Evolutionary conservation across 2,888 invertebrate species (phyloP).

Genomic region (Strigamia crassipes): DNA sequence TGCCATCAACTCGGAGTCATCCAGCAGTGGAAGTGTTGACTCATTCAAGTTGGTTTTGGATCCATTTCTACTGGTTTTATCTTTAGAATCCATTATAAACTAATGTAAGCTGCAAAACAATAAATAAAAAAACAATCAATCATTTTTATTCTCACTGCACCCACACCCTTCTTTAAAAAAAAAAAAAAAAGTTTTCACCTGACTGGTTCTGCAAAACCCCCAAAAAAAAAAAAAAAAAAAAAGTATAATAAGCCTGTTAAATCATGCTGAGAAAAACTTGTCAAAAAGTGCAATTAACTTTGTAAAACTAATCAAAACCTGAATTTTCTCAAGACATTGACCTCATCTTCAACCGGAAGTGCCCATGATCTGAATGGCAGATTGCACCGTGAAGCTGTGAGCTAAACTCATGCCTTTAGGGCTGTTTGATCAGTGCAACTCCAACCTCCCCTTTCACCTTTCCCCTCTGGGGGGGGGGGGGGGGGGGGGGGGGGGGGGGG

Average conservation of each 20-base stretch:
- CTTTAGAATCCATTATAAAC: slow-evolving; percentile 49
- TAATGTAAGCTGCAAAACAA: neutral
- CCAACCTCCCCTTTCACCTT: neutral
- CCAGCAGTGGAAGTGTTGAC: slow-evolving; percentile 54
- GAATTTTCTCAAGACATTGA: slow-evolving; percentile 3
- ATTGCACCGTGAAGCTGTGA: neutral
- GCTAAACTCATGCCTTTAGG: neutral
- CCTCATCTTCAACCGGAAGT: slow-evolving; percentile 18
- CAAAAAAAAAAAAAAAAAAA: neutral
- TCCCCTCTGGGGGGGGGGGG: no score
- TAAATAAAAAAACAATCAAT: neutral
- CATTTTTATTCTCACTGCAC: no score
- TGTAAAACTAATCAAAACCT: neutral
- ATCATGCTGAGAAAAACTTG: neutral
- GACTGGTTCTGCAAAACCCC: neutral
- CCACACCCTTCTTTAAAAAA: no score
- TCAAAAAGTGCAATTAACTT: neutral
- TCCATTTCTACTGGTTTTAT: slow-evolving; percentile 52
- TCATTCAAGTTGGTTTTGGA: slow-evolving; percentile 55
- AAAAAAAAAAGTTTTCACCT: no score
- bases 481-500: no score
- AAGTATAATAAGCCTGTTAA: neutral
- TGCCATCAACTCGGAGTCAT: slow-evolving; percentile 50
- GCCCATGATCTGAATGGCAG: neutral
- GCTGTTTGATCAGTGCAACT: neutral